Evolutionary conservation across 2,888 invertebrate species (phyloP), one percentile per base, ranked within the genome.

Genomic region (Phengaris alcon): DNA sequence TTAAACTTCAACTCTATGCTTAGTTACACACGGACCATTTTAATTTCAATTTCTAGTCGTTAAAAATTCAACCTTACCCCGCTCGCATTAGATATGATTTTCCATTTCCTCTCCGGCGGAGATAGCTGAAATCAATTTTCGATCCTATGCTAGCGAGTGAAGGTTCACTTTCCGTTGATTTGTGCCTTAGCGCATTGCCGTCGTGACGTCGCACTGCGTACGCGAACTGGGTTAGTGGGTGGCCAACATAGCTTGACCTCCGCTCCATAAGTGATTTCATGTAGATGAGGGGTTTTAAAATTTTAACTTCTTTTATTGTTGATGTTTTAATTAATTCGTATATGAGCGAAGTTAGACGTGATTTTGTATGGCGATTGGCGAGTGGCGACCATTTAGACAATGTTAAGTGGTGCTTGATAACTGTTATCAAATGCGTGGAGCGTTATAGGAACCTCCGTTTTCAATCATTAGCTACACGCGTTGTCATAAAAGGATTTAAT

Each of bases 201-300:
- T 80, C 77, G 79, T 85, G 84, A 85, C 84, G 84, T 85, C 83
- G 83, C 77, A 81, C 83, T 84, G 84, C 84, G 84, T 84, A 83
- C 77, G 77, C 52, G 73, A 75, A 80, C 76, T 84, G 77, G 84
- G 84, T 84, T 83, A 84, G 78, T 83, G 76, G 84, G 81, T 79
- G 74, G 77, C 79, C 78, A 78, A 77, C 72, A 75, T 79, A 76
- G 51, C 74, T 75, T 79, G 80, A 78, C 76, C 78, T 75, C 77
- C 57, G 64, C 68, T 74, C 76, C 72, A 69, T 73, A 55, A 57
- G 72, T 64, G 55, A 54, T 77, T 68, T 54, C 64, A 70, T 52
- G 54, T 74, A 68, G 73, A 8, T n/a, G 52, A 64, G 70, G 74
- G 68, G 75, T 70, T 70, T 68, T 72, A 52, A 72, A 54, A 68